phyloP scores from a whole-genome alignment of 92 coral and sea anemone genomes.

The Nematostella vectensis region DNA sequence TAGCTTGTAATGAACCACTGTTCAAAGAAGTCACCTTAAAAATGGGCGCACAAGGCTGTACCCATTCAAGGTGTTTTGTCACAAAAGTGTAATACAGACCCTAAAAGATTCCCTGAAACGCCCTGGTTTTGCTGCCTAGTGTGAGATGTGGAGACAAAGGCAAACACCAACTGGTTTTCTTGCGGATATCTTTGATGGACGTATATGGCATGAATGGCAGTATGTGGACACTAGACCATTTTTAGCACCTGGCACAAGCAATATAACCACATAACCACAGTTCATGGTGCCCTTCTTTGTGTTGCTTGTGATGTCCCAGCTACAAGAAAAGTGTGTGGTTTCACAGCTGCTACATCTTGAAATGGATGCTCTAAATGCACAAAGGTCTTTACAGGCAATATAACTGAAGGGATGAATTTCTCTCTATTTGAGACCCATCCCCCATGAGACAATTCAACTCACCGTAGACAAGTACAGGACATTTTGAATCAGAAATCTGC shows the following conservation, averaged over 20 bases:
- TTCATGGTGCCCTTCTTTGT: conserved; percentile 38
- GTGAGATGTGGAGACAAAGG: conserved; percentile 46
- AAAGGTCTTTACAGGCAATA: conserved; percentile 29
- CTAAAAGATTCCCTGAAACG: conserved; percentile 22
- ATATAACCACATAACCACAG: conserved; percentile 2
- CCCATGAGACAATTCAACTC: conserved; percentile 17
- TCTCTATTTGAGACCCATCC: conserved; percentile 15
- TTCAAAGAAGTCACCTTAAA: conserved; percentile 42
- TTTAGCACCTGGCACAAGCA: conserved; percentile 22
- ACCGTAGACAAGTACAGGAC: conserved; percentile 30
- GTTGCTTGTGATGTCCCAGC: conserved; percentile 70
- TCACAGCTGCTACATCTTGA: conserved; percentile 15
- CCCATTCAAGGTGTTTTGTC: conserved; percentile 51
- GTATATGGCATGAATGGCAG: conserved; percentile 57
- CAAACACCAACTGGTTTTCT: conserved; percentile 29
- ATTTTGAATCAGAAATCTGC: conserved; percentile 28
- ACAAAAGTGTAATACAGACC: conserved; percentile 37
- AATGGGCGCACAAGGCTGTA: conserved; percentile 34
- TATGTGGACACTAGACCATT: conserved; percentile 35
- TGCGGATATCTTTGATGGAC: conserved; percentile 62
- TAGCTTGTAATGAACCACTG: conserved; percentile 25
- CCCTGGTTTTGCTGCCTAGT: conserved; percentile 28
- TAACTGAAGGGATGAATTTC: conserved; percentile 7
- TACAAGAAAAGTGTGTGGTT: conserved; percentile 59
- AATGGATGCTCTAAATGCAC: conserved; percentile 52